phyloP scores from a whole-genome alignment of 1,140 invertebrate species.

The Hormaphis cornu region DNA sequence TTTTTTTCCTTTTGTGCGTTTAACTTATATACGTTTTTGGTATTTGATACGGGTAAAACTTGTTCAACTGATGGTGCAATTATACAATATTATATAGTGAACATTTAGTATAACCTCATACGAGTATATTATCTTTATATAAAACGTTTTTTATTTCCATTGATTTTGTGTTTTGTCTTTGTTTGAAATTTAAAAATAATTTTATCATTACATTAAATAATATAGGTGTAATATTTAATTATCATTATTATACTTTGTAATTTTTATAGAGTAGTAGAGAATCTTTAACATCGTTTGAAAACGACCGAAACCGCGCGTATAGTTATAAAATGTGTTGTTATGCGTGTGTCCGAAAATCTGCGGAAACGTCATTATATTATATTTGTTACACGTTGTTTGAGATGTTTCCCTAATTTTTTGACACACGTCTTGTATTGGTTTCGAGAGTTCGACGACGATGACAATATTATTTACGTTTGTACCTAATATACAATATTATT shows the following conservation, averaged over 20 bases:
- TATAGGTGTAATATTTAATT: not conserved
- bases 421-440: not conserved
- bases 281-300: not conserved
- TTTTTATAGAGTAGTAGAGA: not conserved
- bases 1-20: slow-evolving; percentile 7
- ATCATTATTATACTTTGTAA: not conserved
- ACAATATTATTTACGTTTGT: not conserved
- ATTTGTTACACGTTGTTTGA: not conserved
- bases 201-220: not conserved
- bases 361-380: not conserved
- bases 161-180: not conserved
- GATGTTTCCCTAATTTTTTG: not conserved
- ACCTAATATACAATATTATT: not conserved
- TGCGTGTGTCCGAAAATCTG: not conserved
- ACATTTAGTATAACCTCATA: slow-evolving; percentile 16
- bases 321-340: too few relatives aligned
- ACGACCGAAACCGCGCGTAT: not conserved
- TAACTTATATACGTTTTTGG: too few relatives aligned
- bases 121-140: too few relatives aligned
- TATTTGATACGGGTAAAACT: slow-evolving; percentile 12
- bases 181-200: not conserved
- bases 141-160: not conserved
- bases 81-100: slow-evolving; percentile 12
- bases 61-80: slow-evolving; percentile 26
- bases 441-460: not conserved